Base-by-base conservation (phyloP, 1,140 invertebrate genomes). In the Drosophila pectinifera region DNA sequence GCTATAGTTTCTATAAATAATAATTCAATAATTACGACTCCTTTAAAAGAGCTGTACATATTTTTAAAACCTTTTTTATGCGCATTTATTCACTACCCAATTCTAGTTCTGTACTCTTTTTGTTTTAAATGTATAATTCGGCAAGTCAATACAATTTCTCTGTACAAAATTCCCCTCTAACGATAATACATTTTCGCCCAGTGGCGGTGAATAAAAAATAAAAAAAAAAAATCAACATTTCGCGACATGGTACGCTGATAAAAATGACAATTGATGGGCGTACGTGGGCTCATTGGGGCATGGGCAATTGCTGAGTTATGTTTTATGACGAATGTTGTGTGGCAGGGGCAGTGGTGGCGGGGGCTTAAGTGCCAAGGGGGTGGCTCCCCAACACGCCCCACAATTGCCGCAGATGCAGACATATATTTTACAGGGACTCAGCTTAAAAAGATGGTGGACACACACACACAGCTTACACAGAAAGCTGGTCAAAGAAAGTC, bases 211-310 rank as follows among this genome's bases (percentile, higher is more conserved):
- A 51, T 34, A 51, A 14, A 49, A 49, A 49, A 49, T 3, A 48
- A 11, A 28, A 5, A 24, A 48, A 61, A 67, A 68, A 73, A 67
- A 62, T 51, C 59, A 89, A 74, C 78, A 85, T 88, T 72, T 79
- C 75, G 79, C 83, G 83, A 83, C 79, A 79, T 83, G 79, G 65
- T 77, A 70, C 84, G 80, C 76, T 89, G 84, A 88, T 88, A 88
- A 88, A 88, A 88, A 88, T 67, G 84, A 89, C 84, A 88, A 88
- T 88, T 88, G 84, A 89, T 88, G 84, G 83, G 84, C 80, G 84
- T 89, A 83, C 83, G 83, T 88, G 80, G 79, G 84, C 83, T 81
- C 70, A 78, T 76, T 68, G 78, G 74, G 67, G 79, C 80, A 70
- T 80, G 80, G 83, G 84, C 76, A 88, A 88, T 89, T 88, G 83